Evolutionary conservation across 2,797 vertebrate species (phyloP).

Genomic region (Crenuchus spilurus): DNA sequence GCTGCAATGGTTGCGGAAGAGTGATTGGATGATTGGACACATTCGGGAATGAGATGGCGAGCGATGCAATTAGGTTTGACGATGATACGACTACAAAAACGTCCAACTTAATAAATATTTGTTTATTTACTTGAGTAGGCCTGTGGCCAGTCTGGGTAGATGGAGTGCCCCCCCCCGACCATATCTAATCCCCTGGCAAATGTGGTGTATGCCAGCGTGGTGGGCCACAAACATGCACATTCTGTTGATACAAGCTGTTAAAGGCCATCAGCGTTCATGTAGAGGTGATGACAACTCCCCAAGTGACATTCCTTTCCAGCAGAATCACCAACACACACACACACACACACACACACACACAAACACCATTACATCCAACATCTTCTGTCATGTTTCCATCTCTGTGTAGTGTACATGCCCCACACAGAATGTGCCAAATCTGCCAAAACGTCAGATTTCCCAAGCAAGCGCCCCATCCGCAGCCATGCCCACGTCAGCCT

Average conservation of each 20-base stretch:
- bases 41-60: too few species aligned
- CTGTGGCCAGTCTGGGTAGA: too few species aligned
- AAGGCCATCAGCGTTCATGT: background rate
- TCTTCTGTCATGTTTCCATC: background rate
- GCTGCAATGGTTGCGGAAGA: too few species aligned
- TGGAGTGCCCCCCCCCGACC: too few species aligned
- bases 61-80: too few species aligned
- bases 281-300: background rate
- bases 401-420: background rate
- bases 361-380: background rate
- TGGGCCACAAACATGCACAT: background rate
- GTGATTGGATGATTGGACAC: too few species aligned
- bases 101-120: too few species aligned
- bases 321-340: background rate
- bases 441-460: background rate
- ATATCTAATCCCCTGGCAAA: too few species aligned
- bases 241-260: constrained; percentile 11
- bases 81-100: too few species aligned
- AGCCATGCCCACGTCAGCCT: background rate
- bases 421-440: background rate
- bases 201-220: too few species aligned
- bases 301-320: background rate
- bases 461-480: background rate
- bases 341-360: constrained; percentile 38
- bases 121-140: too few species aligned